Evolutionary conservation across 2,113 vertebrate genomes (phyloP).

Genomic region (Scomber scombrus): DNA sequence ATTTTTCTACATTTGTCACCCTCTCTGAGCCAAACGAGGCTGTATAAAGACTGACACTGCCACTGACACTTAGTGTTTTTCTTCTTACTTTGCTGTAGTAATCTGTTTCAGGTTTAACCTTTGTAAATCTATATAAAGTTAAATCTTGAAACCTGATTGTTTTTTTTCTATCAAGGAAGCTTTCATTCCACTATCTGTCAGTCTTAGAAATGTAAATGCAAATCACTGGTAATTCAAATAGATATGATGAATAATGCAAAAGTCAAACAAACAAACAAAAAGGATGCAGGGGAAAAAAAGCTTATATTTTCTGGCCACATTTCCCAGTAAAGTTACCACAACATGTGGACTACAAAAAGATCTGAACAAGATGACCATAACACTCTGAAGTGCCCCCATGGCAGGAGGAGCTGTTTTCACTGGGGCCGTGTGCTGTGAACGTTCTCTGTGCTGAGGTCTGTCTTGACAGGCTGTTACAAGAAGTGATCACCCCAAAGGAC

Average conservation of each 20-base stretch:
- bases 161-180: neutral
- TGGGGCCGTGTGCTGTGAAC: conserved; percentile 20
- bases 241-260: neutral
- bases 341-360: neutral
- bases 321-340: neutral
- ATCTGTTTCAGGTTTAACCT: conserved; percentile 4
- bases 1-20: neutral
- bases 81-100: neutral
- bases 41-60: neutral
- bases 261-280: neutral
- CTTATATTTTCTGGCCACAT: neutral
- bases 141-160: neutral
- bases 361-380: neutral
- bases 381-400: conserved; percentile 1
- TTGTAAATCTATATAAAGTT: neutral
- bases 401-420: conserved; percentile 21
- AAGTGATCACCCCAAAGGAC: conserved; percentile 47
- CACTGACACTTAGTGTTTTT: neutral
- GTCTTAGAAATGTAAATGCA: conserved; percentile 5
- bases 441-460: conserved; percentile 28
- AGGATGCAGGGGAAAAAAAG: neutral
- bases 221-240: neutral
- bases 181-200: neutral
- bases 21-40: neutral
- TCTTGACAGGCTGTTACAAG: conserved; percentile 28